Evolutionary conservation across 2,888 invertebrate species (phyloP).

Genomic region (Platycnemis pennipes): DNA sequence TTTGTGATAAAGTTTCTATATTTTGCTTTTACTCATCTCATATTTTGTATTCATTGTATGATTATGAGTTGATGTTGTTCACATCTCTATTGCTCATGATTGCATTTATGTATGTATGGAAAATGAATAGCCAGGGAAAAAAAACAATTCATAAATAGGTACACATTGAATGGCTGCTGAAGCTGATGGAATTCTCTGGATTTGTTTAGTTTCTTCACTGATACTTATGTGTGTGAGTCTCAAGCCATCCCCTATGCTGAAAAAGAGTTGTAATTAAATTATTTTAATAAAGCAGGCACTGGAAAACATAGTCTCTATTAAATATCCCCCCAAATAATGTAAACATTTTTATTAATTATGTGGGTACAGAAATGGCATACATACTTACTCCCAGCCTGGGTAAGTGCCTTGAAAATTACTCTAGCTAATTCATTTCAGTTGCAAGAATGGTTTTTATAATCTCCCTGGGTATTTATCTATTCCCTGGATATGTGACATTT

Average conservation of each 20-base stretch:
- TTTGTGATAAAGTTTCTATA: constrained; percentile 20
- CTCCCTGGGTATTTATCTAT: too few species aligned
- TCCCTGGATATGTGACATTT: too few species aligned
- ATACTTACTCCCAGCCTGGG: too few species aligned
- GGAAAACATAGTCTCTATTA: not conserved
- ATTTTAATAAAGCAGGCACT: constrained; percentile 27
- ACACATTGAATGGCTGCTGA: not conserved
- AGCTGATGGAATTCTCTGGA: not conserved
- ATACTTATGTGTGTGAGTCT: not conserved
- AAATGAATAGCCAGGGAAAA: not conserved
- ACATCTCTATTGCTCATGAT: not conserved
- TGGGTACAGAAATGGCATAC: too few species aligned
- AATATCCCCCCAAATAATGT: not conserved
- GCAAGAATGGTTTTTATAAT: too few species aligned
- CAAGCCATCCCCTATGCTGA: not conserved
- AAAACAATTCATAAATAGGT: not conserved
- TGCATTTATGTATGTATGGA: constrained; percentile 12
- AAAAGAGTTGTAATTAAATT: constrained; percentile 15
- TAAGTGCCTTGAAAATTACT: too few species aligned
- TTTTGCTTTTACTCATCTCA: not conserved
- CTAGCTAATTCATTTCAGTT: too few species aligned
- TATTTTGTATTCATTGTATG: not conserved
- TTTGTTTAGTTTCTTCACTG: not conserved
- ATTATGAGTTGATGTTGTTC: not conserved
- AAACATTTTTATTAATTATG: too few species aligned